Evolutionary conservation across 1,140 invertebrate genomes (phyloP).

Genomic region (Augochlora pura): DNA sequence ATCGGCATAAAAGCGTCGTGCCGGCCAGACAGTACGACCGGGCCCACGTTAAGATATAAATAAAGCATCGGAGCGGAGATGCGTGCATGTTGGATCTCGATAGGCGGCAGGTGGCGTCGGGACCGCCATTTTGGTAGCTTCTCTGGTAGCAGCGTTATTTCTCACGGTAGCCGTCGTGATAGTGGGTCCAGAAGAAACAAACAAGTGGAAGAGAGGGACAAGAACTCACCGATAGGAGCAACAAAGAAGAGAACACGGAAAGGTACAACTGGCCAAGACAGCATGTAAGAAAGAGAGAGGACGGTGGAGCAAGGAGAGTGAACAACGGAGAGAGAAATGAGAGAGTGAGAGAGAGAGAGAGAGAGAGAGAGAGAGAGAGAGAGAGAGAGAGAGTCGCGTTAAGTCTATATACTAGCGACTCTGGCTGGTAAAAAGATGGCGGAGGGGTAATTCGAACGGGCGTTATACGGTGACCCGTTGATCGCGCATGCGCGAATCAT

Average conservation of each 20-base stretch:
- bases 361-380: not conserved
- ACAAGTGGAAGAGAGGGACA: not conserved
- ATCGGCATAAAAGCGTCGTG: not conserved
- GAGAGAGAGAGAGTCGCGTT: slow-evolving; percentile 10
- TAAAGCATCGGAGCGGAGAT: not conserved
- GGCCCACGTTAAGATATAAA: not conserved
- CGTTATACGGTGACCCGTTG: slow-evolving; percentile 48
- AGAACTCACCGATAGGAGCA: not conserved
- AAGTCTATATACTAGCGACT: slow-evolving; percentile 25
- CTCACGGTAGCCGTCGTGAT: slow-evolving; percentile 11
- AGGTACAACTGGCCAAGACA: not conserved
- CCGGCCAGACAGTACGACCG: not conserved
- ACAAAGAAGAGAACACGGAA: not conserved
- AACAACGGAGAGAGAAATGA: no score
- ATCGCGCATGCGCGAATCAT: slow-evolving; percentile 51
- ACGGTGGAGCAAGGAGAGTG: not conserved
- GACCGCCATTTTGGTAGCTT: slow-evolving; percentile 34
- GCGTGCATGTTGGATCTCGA: slow-evolving; percentile 1
- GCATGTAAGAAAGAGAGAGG: slow-evolving; percentile 4
- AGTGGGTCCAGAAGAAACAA: slow-evolving; percentile 1
- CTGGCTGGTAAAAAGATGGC: slow-evolving; percentile 56
- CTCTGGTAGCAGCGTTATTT: slow-evolving; percentile 4
- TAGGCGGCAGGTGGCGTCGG: slow-evolving; percentile 2
- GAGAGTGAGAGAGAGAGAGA: not conserved
- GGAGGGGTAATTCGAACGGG: slow-evolving; percentile 59